Base-by-base conservation (phyloP, 2,113 vertebrate genomes). In the Dicaeum eximium region DNA sequence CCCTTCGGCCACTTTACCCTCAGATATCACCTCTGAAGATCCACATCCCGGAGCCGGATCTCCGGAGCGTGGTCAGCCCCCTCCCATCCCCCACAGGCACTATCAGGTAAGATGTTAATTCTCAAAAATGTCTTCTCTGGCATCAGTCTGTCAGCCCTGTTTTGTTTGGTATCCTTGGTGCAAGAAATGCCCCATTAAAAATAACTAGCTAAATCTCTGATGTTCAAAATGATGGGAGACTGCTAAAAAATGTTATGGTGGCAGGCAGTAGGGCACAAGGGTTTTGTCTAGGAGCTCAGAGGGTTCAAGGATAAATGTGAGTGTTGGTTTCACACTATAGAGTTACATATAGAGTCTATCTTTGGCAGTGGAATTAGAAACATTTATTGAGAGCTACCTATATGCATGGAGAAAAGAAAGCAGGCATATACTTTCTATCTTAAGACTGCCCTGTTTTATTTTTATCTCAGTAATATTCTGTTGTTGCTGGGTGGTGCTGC, bases 1-100 rank as follows among this genome's bases (percentile, higher is more conserved):
- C 98, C 3, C 98, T 98, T 50, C 98, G 98, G 88, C 98, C 98
- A 0, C 98, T 99, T 35, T 98, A 99, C 93, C 99, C 99, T 25
- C 99, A 99, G 60, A 99, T 99, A 82, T 99, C 99, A 0, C 99
- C 99, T 9, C 98, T 99, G 91, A 99, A 99, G 98, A 99, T 99
- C 97, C 99, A 98, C 98, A 99, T 99, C 97, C 99, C 99, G 62
- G 99, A 99, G 96, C 99, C 99, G 85, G 98, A 99, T 97, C 98
- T 99, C 97, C 98, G 98, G 96, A 98, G 93, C 11, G 96, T 99
- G 89, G 98, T 98, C 96, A 99, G 99, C 66, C 99, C 99, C 24
- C 96, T 99, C 96, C 99, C 99, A 1, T 99, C 99, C 51, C 99
- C 99, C 6, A 99, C 99, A 2, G 99, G 99, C 97, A 99, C 99